Evolutionary conservation across 2,113 vertebrate species (phyloP), one percentile per base, ranked within the genome.

Genomic region (Pterocles gutturalis): DNA sequence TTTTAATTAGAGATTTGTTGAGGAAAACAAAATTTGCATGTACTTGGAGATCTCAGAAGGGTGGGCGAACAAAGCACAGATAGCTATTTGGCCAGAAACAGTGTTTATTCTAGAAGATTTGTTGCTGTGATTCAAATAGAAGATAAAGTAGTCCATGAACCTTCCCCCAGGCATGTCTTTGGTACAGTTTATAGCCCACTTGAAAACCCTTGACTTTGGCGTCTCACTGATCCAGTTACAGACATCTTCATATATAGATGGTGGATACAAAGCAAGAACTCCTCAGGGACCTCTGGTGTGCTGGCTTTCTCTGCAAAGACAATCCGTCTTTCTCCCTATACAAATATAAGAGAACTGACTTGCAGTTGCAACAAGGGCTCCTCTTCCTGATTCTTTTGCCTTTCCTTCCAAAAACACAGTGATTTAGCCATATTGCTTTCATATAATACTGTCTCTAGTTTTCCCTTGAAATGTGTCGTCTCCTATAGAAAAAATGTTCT

Each of bases 21-120:
- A 53, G n/a, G 65, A 81, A 84, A 81, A 43, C 41, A 72, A 7
- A 71, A 28, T 83, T 90, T 88, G 55, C 46, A 11, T 83, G 60
- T 46, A 83, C 54, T 92, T 51, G 64, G 83, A 75, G 76, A 54
- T 66, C 71, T 96, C 43, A 16, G 79, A 71, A 81, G 88, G 92
- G 58, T 91, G 76, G 82, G 38, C 0, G 17, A 83, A 78, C 14
- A 71, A 43, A 91, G 55, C 66, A 77, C 93, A 95, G 93, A 92
- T 93, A 92, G 93, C 71, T 60, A 11, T 78, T 95, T 96, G 92
- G 90, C 88, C 79, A 75, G 88, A 58, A 83, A 41, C 16, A 33
- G 31, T 95, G 78, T 94, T 97, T 96, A 73, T 90, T 94, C 60
- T 55, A 94, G 60, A 86, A 92, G 79, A 80, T 85, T 89, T 94